These are phyloP conservation scores for Thera britannica DNA, from an alignment of 2,888 invertebrate species.

Conservation along the genomic window DNA sequence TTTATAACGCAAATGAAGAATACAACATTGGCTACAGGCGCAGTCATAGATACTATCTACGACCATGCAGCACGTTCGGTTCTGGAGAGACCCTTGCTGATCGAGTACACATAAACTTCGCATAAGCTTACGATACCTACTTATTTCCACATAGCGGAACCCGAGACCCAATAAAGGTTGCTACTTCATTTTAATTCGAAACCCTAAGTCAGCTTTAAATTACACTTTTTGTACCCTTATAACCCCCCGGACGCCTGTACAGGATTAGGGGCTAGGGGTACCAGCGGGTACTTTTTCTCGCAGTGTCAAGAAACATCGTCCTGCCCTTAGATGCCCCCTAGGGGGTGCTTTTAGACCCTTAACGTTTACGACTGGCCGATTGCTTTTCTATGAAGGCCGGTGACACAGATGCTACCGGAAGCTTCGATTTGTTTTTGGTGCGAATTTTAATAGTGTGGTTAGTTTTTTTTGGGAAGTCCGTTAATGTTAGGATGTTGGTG, in stretches of 20 bases:
- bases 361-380: slow-evolving; percentile 87
- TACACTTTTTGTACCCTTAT: slow-evolving; percentile 81
- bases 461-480: slow-evolving; percentile 26
- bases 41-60: background rate
- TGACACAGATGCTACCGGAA: slow-evolving; percentile 76
- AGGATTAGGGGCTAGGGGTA: slow-evolving; percentile 76
- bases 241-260: slow-evolving; percentile 76
- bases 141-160: slow-evolving; percentile 25
- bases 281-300: slow-evolving; percentile 76
- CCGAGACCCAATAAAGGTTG: slow-evolving; percentile 47
- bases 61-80: background rate
- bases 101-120: slow-evolving; percentile 3
- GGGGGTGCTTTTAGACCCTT: slow-evolving; percentile 85
- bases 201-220: slow-evolving; percentile 84
- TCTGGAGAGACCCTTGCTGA: background rate
- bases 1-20: no score
- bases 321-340: slow-evolving; percentile 82
- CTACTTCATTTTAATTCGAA: slow-evolving; percentile 82
- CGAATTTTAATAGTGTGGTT: slow-evolving; percentile 53
- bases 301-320: slow-evolving; percentile 79
- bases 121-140: slow-evolving; percentile 20
- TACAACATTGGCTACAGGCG: background rate
- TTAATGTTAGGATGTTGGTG: slow-evolving; percentile 18
- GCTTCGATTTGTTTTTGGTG: slow-evolving; percentile 62
- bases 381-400: slow-evolving; percentile 85